Evolutionary conservation across 1,140 invertebrate genomes (phyloP), one percentile per base, ranked within the genome.

Genomic region (Orius laevigatus): DNA sequence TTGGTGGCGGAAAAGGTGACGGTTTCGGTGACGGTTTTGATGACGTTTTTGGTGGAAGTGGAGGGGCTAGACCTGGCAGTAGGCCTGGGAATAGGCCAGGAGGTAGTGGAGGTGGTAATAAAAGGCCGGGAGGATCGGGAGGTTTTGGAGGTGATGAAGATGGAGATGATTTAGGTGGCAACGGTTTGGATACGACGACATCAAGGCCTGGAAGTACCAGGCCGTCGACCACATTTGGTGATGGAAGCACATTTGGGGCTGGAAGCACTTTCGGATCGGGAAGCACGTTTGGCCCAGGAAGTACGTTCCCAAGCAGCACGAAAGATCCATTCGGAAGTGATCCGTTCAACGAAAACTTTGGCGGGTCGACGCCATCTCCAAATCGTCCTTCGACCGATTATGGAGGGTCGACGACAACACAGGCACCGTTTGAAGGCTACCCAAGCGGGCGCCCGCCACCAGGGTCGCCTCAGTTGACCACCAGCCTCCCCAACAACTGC

Each of bases 331-430:
- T 25, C 8, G 25, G 25, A 25, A 8, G 8, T 3, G 25, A 25
- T 25, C 8, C 8, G 8, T 25, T 25, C 25, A 25, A 25, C 25
- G 25, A 25, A 25, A 25, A 25, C 8, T 25, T 25, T 8, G 25
- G 8, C 25, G 25, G 25, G 3, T 25, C 25, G 8, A 25, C 25
- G 3, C 8, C 25, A 4, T 25, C 25, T 25, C 25, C 25, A 8
- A 25, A 25, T 8, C 25, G 25, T 8, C 25, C 25, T 4, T 25
- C 25, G 8, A 25, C 25, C 25, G 25, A 25, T 25, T 25, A 4
- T 10, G 39, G 40, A 34, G 33, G 11, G 20, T 47, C 46, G 41
- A n/a, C 48, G 20, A 25, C 48, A 15, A 34, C 48, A 31, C 25
- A 25, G 16, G 18, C 9, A 8, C 39, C 41, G 2, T 50, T 34